Percentiles rank a stretch among this genome's conserved stretches.
phyloP scores from a whole-genome alignment of 1,140 invertebrate genomes.

The Pogonomyrmex californicus region DNA sequence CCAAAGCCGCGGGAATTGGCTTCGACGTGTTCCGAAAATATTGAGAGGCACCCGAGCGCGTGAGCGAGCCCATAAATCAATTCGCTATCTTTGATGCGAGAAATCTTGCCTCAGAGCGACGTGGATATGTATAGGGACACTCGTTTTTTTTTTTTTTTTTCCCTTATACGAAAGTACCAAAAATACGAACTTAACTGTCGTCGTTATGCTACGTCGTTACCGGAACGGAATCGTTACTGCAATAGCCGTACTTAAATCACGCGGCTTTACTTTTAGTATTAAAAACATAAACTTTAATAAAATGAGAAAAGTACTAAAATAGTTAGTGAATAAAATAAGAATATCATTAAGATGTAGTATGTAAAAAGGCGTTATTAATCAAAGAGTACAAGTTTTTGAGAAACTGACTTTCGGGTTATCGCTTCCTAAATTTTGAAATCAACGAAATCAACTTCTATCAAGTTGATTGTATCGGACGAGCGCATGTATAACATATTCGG shows the following conservation, averaged over 20 bases:
- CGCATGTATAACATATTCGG: conserved; percentile 40
- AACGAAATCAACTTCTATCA: conserved; percentile 26
- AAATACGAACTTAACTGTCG: conserved; percentile 39
- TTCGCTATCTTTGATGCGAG: conserved; percentile 65
- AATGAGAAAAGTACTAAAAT: background rate
- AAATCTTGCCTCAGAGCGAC: conserved; percentile 48
- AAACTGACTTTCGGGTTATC: conserved; percentile 28
- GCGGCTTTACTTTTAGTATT: background rate
- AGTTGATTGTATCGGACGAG: conserved; percentile 31
- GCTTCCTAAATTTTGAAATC: conserved; percentile 39
- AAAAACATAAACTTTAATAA: background rate
- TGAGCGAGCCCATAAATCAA: conserved; percentile 65
- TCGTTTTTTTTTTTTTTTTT: too few species aligned
- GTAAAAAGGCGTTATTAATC: background rate
- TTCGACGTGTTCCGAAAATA: conserved; percentile 75
- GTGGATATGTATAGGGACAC: background rate
- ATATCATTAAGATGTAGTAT: background rate
- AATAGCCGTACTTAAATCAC: too few species aligned
- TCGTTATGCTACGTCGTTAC: conserved; percentile 15
- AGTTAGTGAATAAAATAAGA: background rate
- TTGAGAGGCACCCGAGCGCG: conserved; percentile 65
- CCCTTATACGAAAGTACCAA: background rate
- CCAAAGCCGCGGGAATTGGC: conserved; percentile 72
- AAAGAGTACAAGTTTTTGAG: background rate
- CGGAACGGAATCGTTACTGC: background rate